Evolutionary conservation across 2,888 invertebrate genomes (phyloP).

Genomic region (Leptopilina myrica): DNA sequence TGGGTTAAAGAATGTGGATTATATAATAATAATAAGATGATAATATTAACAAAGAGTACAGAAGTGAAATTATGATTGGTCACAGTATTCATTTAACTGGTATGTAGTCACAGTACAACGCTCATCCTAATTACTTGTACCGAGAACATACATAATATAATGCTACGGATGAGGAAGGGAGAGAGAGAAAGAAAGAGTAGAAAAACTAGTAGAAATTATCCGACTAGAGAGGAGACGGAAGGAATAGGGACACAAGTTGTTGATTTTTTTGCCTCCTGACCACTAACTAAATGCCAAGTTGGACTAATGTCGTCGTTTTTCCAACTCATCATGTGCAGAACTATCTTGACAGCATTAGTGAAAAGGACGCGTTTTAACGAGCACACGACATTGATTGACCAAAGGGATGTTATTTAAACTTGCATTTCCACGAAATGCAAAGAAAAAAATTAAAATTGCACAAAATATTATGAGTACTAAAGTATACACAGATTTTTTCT

Average conservation of each 20-base stretch:
- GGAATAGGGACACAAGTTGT: slow-evolving; percentile 46
- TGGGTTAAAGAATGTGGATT: neutral
- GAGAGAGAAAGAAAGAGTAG: slow-evolving; percentile 25
- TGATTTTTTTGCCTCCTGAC: slow-evolving; percentile 62
- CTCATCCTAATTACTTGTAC: slow-evolving; percentile 65
- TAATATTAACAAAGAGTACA: neutral
- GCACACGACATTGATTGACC: slow-evolving; percentile 20
- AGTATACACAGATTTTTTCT: too few species aligned
- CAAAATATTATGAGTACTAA: too few species aligned
- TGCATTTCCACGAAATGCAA: too few species aligned
- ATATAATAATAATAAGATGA: neutral
- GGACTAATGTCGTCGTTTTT: slow-evolving; percentile 53
- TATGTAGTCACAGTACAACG: slow-evolving; percentile 45
- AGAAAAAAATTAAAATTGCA: too few species aligned
- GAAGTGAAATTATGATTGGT: slow-evolving; percentile 15
- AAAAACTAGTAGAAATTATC: slow-evolving; percentile 68
- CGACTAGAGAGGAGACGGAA: slow-evolving; percentile 44
- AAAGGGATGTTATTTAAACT: too few species aligned
- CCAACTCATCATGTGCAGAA: slow-evolving; percentile 32
- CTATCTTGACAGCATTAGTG: slow-evolving; percentile 10
- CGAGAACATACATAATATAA: slow-evolving; percentile 62
- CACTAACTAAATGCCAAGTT: slow-evolving; percentile 64
- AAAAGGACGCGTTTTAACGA: slow-evolving; percentile 42
- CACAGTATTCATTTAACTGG: slow-evolving; percentile 5
- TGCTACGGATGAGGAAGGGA: slow-evolving; percentile 46